Percentiles rank a stretch among this genome's conserved stretches.
phyloP scores from a whole-genome alignment of 2,888 invertebrate genomes.

The Machimus rusticus region DNA sequence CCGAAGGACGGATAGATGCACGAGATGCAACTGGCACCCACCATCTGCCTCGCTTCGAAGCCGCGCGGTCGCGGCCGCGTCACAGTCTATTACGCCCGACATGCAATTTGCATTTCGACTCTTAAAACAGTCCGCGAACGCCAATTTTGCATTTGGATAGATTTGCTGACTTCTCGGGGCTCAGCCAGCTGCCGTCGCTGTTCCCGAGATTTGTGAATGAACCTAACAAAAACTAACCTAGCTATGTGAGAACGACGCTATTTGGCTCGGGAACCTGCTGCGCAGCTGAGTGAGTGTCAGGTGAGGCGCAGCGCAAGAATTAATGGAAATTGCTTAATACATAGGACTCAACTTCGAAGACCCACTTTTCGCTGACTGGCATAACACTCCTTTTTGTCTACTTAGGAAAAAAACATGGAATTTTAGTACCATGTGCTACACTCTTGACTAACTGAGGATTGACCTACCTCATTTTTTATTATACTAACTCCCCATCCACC shows the following conservation, averaged over 20 bases:
- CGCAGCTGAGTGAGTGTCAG: background rate
- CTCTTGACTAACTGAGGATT: background rate
- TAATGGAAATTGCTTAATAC: background rate
- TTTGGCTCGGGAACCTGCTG: background rate
- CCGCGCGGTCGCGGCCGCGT: slow-evolving; percentile 1
- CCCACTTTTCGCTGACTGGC: background rate
- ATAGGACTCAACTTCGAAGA: background rate
- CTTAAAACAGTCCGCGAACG: slow-evolving; percentile 9
- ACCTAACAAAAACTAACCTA: background rate
- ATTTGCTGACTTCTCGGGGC: background rate
- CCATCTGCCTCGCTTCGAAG: slow-evolving; percentile 16
- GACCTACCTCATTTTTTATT: background rate
- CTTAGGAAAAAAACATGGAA: background rate
- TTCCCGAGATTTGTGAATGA: background rate
- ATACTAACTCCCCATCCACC: too few relatives aligned
- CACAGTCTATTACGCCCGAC: slow-evolving; percentile 39
- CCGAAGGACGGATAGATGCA: slow-evolving; percentile 21
- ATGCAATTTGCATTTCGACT: slow-evolving; percentile 37
- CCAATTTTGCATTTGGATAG: slow-evolving; percentile 20
- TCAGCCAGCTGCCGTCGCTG: background rate
- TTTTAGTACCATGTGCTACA: background rate
- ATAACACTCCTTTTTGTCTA: background rate
- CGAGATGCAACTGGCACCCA: slow-evolving; percentile 41
- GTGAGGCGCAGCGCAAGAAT: background rate
- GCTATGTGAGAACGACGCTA: background rate